Conservation (phyloP, 2,888 invertebrate genomes). For the Agrochola lychnidis region DNA sequence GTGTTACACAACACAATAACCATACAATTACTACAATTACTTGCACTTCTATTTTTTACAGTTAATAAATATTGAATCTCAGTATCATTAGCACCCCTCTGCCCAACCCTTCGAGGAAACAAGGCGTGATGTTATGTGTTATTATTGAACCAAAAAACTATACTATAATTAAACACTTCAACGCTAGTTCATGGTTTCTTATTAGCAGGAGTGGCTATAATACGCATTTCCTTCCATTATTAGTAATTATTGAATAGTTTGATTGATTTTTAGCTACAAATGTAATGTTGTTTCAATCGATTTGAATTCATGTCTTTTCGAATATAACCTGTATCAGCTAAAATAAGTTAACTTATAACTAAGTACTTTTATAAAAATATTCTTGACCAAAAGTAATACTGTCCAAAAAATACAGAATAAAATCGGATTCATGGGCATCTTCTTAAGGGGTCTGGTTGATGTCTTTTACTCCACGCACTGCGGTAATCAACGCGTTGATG, state of each 20-base stretch:
- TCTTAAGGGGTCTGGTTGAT: too few species aligned
- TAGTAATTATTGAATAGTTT: neutral
- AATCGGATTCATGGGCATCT: too few species aligned
- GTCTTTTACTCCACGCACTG: too few species aligned
- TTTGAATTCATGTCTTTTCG: neutral
- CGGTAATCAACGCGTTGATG: too few species aligned
- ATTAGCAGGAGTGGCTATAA: neutral
- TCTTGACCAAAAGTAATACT: neutral
- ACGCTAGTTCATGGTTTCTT: neutral
- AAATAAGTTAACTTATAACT: neutral
- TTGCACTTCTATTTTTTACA: neutral
- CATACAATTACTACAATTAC: neutral
- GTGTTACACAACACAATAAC: too few species aligned
- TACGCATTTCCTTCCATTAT: constrained; percentile 30
- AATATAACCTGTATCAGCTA: too few species aligned
- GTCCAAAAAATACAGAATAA: neutral
- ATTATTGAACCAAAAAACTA: neutral
- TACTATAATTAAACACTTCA: neutral
- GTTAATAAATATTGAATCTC: too few species aligned
- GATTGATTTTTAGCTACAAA: neutral
- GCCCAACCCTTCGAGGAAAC: neutral
- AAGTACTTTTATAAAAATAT: neutral
- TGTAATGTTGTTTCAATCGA: neutral
- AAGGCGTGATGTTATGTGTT: neutral
- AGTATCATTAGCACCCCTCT: too few species aligned